Base-by-base conservation (phyloP, 2,797 vertebrate genomes). In the Miichthys miiuy region DNA sequence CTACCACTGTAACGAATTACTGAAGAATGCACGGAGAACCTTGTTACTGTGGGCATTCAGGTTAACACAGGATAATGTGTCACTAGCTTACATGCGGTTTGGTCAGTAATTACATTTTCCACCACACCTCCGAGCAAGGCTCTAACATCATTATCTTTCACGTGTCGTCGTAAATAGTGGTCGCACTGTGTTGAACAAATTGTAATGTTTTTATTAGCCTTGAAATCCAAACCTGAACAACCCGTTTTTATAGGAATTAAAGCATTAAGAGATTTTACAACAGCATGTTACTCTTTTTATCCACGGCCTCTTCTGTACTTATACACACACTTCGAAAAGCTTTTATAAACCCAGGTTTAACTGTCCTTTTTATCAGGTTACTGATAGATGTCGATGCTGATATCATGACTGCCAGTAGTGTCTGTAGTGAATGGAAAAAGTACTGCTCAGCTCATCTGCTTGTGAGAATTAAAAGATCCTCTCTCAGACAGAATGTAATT, bases 1-100 rank as follows among this genome's bases (percentile, higher is more conserved):
- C 11, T 5, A 0, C 2, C 2, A 42, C 60, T 72, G 70, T 66
- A 12, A 68, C 46, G 6, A 68, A 68, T 57, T 11, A 9, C 5
- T 14, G 1, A 64, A 67, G 64, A 68, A 61, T 68, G n/a, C 9
- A 52, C 4, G 48, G 21, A 62, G 46, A 81, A 75, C 46, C 6
- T 27, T 5, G n/a, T 78, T 76, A 56, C 44, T 27, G 27, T 66
- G 48, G 60, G 21, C 57, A 68, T 62, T 77, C 20, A 8, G 47
- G 50, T 86, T 70, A 72, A 42, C 60, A 52, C 6, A 42, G 55
- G 17, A 56, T 71, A 25, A 64, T 34, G 13, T 84, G 69, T 82
- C 17, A 76, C 56, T 50, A 18, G 23, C n/a, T 38, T 44, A 20
- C 51, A 58, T 42, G 25, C 42, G 34, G 5, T 60, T 23, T 67